phyloP scores from a whole-genome alignment of 2,797 vertebrate species.

The Diplodus puntazzo region DNA sequence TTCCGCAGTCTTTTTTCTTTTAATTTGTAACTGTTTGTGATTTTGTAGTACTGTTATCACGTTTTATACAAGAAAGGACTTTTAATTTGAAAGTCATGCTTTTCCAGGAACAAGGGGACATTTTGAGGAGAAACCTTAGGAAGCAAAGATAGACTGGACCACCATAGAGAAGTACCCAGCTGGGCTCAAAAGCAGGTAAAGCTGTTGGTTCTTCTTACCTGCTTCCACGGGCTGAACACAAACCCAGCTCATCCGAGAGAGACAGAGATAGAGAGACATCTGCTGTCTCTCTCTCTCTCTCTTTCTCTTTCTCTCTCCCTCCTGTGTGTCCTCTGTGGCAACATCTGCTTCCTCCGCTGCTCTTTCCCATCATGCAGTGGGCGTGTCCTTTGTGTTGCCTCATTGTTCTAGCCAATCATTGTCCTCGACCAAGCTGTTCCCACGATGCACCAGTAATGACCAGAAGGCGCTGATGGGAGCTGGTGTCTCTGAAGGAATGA shows the following conservation, averaged over 20 bases:
- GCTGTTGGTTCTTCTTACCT: slow-evolving; percentile 64
- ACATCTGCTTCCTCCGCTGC: slow-evolving; percentile 97
- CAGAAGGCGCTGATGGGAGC: slow-evolving; percentile 82
- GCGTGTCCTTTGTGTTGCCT: slow-evolving; percentile 93
- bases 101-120: slow-evolving; percentile 4
- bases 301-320: slow-evolving; percentile 53
- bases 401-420: slow-evolving; percentile 95
- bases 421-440: slow-evolving; percentile 91
- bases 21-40: not conserved
- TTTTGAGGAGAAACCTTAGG: not conserved
- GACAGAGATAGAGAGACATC: slow-evolving; percentile 61
- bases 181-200: slow-evolving; percentile 42
- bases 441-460: slow-evolving; percentile 90
- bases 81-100: slow-evolving; percentile 1
- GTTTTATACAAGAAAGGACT: not conserved
- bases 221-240: slow-evolving; percentile 44
- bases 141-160: not conserved
- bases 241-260: slow-evolving; percentile 24
- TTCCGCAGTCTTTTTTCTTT: not conserved
- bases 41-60: not conserved
- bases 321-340: slow-evolving; percentile 83
- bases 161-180: slow-evolving; percentile 14
- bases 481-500: slow-evolving; percentile 84
- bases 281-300: slow-evolving; percentile 47
- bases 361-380: slow-evolving; percentile 94